Evolutionary conservation across 1,140 invertebrate genomes (phyloP).

Genomic region (Drosophila nigromelanica): DNA sequence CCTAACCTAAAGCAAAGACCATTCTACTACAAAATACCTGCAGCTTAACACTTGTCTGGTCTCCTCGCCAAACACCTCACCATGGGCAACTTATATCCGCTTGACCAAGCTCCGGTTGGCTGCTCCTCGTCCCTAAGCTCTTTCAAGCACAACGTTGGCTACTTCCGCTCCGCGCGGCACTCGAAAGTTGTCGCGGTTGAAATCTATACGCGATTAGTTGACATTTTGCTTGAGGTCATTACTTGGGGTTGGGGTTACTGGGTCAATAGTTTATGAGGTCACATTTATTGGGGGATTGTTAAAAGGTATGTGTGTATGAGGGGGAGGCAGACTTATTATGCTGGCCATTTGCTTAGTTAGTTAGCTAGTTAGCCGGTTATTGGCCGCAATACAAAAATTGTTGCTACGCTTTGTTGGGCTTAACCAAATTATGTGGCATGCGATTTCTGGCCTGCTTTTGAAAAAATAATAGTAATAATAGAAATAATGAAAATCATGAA

Average conservation of each 20-base stretch:
- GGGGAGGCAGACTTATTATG: conserved; percentile 14
- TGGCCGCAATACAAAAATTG: conserved; percentile 32
- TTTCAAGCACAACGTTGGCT: conserved; percentile 36
- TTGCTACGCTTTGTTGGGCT: conserved; percentile 39
- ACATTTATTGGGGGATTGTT: conserved; percentile 35
- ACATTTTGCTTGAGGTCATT: conserved; percentile 73
- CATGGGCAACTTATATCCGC: conserved; percentile 14
- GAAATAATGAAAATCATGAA: conserved; percentile 43
- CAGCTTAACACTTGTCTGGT: conserved; percentile 55
- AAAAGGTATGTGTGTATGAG: background rate
- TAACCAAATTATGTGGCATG: conserved; percentile 71
- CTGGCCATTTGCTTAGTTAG: conserved; percentile 27
- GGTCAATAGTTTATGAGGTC: conserved; percentile 79
- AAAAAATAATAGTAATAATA: conserved; percentile 15
- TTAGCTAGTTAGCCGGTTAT: conserved; percentile 50
- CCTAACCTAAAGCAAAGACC: background rate
- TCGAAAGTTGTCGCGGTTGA: conserved; percentile 27
- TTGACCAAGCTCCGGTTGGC: conserved; percentile 8
- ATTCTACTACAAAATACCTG: conserved; percentile 5
- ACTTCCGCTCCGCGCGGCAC: conserved; percentile 54
- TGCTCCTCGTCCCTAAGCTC: background rate
- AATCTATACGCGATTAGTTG: conserved; percentile 74
- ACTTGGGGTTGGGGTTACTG: conserved; percentile 75
- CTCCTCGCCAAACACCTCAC: conserved; percentile 29
- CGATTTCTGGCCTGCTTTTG: conserved; percentile 63